Base-by-base conservation (phyloP, 2,888 invertebrate species). In the Fragum sueziense region DNA sequence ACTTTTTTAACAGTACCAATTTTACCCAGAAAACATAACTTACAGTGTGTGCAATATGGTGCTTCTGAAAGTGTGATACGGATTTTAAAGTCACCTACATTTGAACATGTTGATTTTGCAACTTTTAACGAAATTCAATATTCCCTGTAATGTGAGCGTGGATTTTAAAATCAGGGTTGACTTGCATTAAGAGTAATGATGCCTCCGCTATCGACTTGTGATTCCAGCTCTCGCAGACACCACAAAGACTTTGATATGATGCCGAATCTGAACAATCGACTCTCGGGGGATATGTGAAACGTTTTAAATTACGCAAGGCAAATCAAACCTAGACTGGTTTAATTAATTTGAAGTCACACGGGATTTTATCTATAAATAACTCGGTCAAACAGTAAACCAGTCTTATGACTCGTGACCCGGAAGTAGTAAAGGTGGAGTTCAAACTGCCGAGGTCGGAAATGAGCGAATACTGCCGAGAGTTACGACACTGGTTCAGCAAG, bases 401-500 rank as follows among this genome's bases (percentile, higher is more conserved):
- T 33, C 69, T 33, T 59, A 59, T 70, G 41, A 70, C 54, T 57
- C 29, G 57, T 27, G 59, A 70, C 37, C 59, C 41, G 57, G 41
- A 59, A 57, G 59, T 52, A 27, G 41, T 31, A 14, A 69, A 69
- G 29, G 57, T 37, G 54, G 81, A 74, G n/a, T 69, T 65, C 22
- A 65, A 41, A 65, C 41, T 65, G 37, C 27, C 65, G 65, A 34
- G n/a, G 25, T 65, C 65, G 41, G 76, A 73, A 22, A 67, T 73
- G 73, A 73, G 59, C 65, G 22, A 54, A 29, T 31, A 52, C 22
- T 65, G 54, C 33, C 29, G 25, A 3, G 65, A 67, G 22, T 29
- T 73, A 2, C 51, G 52, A 20, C 65, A 65, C 7, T 80, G 80
- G 80, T 71, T 76, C 34, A 51, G 62, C 6, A 76, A 73, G 47